Evolutionary conservation across 2,113 vertebrate genomes (phyloP).

Genomic region (Tonatia bakeri): DNA sequence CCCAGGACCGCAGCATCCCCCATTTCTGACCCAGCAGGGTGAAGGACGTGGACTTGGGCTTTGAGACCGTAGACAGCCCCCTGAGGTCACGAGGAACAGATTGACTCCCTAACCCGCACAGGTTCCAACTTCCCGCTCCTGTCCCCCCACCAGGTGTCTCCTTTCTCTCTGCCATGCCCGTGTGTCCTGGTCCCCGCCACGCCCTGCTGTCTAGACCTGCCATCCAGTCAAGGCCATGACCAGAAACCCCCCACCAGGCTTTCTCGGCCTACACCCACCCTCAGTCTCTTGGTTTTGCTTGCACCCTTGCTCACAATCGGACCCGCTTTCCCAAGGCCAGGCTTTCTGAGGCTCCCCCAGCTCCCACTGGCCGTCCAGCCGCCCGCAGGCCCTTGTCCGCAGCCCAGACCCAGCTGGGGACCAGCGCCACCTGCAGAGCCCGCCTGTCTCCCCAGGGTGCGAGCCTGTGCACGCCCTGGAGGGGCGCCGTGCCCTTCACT

Average conservation of each 20-base stretch:
- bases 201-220: neutral
- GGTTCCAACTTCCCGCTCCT: neutral
- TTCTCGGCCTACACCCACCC: neutral
- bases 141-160: too few relatives aligned
- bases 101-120: neutral
- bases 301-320: neutral
- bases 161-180: neutral
- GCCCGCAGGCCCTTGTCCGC: fast-evolving
- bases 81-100: fast-evolving
- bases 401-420: neutral
- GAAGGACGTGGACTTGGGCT: neutral
- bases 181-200: neutral
- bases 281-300: neutral
- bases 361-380: fast-evolving
- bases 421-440: fast-evolving
- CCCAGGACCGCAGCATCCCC: neutral
- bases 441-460: neutral
- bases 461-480: neutral
- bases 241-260: neutral
- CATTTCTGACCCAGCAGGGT: neutral
- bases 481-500: neutral
- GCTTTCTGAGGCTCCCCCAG: neutral
- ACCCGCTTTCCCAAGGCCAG: neutral
- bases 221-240: neutral
- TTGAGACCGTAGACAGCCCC: neutral